phyloP scores from a whole-genome alignment of 2,113 vertebrate species.

The Misgurnus mizolepis region DNA sequence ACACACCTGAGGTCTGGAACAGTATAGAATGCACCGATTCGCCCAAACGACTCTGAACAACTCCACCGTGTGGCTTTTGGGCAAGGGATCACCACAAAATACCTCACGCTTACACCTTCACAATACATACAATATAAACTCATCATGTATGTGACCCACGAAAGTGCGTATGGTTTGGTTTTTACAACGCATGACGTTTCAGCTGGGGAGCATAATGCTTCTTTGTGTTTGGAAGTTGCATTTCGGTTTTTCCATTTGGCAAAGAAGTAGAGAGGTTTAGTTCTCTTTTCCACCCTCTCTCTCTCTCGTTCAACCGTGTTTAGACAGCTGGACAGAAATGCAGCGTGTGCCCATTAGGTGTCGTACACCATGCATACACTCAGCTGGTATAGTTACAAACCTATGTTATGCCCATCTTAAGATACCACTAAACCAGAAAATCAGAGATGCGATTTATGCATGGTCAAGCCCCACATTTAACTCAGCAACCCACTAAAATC shows the following conservation, averaged over 20 bases:
- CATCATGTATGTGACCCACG: background rate
- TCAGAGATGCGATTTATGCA: too few relatives aligned
- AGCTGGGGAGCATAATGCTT: constrained; percentile 42
- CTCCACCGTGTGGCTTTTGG: background rate
- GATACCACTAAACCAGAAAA: background rate
- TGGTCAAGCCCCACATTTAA: too few relatives aligned
- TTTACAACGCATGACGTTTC: constrained; percentile 33
- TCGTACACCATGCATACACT: constrained; percentile 37
- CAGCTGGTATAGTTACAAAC: constrained; percentile 22
- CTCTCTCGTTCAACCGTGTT: constrained; percentile 61
- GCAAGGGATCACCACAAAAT: background rate
- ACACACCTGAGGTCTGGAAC: constrained; percentile 43
- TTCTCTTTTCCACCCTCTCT: constrained; percentile 64
- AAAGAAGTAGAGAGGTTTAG: constrained; percentile 41
- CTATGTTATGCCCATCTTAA: background rate
- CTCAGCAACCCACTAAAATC: too few relatives aligned
- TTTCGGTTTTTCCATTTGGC: constrained; percentile 58
- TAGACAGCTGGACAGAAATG: constrained; percentile 73
- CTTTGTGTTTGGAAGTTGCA: constrained; percentile 54
- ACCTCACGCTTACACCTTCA: background rate
- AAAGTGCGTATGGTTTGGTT: constrained; percentile 19
- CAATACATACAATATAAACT: background rate
- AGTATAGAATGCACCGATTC: background rate
- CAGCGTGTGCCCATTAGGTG: constrained; percentile 48
- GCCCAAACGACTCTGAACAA: constrained; percentile 2